Conservation (phyloP, 2,797 vertebrate species). For the Smutsia temminckii region DNA sequence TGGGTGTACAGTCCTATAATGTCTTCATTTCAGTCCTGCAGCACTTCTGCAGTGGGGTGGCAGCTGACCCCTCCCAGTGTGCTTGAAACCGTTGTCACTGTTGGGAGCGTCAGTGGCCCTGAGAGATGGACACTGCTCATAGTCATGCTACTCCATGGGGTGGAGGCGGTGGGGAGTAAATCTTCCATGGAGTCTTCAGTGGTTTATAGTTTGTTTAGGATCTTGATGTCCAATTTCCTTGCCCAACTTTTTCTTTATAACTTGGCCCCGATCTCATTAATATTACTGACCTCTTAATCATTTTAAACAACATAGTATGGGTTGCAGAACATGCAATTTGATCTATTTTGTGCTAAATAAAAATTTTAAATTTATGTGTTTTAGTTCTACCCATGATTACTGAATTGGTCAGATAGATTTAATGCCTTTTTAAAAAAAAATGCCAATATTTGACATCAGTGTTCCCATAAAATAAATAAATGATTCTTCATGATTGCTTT, state of each 20-base stretch:
- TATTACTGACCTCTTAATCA: conserved; percentile 9
- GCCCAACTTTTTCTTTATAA: neutral
- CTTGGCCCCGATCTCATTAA: neutral
- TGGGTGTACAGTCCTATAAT: neutral
- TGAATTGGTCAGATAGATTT: conserved; percentile 25
- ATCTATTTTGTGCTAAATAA: neutral
- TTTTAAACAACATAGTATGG: neutral
- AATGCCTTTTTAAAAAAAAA: neutral
- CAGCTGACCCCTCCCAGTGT: neutral
- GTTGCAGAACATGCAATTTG: neutral
- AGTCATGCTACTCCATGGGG: neutral
- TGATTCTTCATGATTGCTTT: conserved; percentile 43
- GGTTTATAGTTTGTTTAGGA: neutral
- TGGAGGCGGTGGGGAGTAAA: conserved; percentile 35
- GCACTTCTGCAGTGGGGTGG: neutral
- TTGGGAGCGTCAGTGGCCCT: neutral
- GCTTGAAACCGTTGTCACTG: neutral
- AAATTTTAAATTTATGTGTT: conserved; percentile 37
- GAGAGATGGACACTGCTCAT: neutral
- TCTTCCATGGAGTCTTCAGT: neutral
- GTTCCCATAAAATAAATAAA: conserved; percentile 63
- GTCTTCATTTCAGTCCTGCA: conserved; percentile 26
- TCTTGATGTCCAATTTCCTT: conserved; percentile 13
- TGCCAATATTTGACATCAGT: conserved; percentile 21
- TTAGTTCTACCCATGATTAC: conserved; percentile 30